Evolutionary conservation across 2,797 vertebrate species (phyloP), one percentile per base, ranked within the genome.

Genomic region (Tarsius wallacei): DNA sequence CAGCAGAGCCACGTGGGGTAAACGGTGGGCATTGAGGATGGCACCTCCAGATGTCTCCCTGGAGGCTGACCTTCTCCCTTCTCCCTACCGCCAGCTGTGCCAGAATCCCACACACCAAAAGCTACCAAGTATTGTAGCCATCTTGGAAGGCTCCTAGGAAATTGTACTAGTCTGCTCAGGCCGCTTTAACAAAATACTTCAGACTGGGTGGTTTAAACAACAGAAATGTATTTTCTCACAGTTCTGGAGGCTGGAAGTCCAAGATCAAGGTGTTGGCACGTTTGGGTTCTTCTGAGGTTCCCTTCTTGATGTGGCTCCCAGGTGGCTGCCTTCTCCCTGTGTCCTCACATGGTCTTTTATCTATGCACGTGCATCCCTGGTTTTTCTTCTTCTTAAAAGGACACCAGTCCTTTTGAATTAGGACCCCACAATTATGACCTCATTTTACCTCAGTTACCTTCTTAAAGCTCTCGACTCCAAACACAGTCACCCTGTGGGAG

Each of bases 21-120:
- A 19, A 53, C 1, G 51, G 7, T 9, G 17, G 81, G 19, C 42
- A 47, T 26, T 47, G 26, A 42, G 71, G 12, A 42, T 49, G 47
- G 49, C 21, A 7, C 7, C 26, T 11, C 17, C 4, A 0, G 42
- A 14, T 16, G 1, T 53, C n/a, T n/a, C 15, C 0, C 17, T 6
- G 42, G 9, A 17, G 12, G 13, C 42, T 61, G 36, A 51, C 24
- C 47, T 42, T 71, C 64, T 78, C 55, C 21, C 21, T 1, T 15
- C 1, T 8, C 3, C 28, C 15, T 42, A 42, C 7, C 42, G 4
- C 42, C 22, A 4, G 14, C 55, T 31, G 81, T 10, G 5, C 42
- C 83, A 74, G n/a, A 24, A 33, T 42, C 80, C 57, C 11, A 7
- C 47, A 47, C 2, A 51, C 51, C 12, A 22, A 9, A 59, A 24